Evolutionary conservation across 1,140 invertebrate genomes (phyloP).

Genomic region (Ips nitidus): DNA sequence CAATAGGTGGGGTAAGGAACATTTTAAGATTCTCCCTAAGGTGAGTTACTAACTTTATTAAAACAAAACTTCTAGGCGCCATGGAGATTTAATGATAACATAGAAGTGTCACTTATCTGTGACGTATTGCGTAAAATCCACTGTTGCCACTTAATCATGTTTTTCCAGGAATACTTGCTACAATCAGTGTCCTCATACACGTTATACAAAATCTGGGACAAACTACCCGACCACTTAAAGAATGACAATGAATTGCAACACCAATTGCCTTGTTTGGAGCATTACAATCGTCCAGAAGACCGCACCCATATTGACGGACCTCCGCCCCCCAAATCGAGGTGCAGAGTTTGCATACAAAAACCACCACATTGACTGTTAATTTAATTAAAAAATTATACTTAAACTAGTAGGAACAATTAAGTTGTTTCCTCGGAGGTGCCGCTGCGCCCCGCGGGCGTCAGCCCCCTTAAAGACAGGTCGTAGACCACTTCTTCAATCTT

Average conservation of each 20-base stretch:
- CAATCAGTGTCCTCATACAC: not conserved
- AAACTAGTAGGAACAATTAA: not conserved
- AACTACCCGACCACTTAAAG: conserved; percentile 6
- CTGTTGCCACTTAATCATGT: too few species aligned
- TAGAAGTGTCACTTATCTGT: too few species aligned
- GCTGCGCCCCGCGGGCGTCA: conserved; percentile 54
- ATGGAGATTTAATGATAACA: too few species aligned
- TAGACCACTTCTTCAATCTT: conserved; percentile 96
- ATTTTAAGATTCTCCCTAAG: too few species aligned
- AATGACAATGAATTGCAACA: conserved; percentile 17
- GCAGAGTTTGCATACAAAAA: conserved; percentile 6
- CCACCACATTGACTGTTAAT: not conserved
- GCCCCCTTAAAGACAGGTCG: conserved; percentile 83
- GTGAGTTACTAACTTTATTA: too few species aligned
- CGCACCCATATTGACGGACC: conserved; percentile 29
- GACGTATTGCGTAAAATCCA: too few species aligned
- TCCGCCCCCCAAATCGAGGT: conserved; percentile 18
- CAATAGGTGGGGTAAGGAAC: too few species aligned
- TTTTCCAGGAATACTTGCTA: too few species aligned
- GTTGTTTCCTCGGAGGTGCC: not conserved
- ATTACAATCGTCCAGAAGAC: conserved; percentile 18
- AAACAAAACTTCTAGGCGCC: too few species aligned
- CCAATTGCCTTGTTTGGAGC: conserved; percentile 27
- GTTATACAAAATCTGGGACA: conserved; percentile 11
- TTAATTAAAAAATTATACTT: conserved; percentile 1